Conservation (phyloP, 2,888 invertebrate species). For the Conchocele bisecta region DNA sequence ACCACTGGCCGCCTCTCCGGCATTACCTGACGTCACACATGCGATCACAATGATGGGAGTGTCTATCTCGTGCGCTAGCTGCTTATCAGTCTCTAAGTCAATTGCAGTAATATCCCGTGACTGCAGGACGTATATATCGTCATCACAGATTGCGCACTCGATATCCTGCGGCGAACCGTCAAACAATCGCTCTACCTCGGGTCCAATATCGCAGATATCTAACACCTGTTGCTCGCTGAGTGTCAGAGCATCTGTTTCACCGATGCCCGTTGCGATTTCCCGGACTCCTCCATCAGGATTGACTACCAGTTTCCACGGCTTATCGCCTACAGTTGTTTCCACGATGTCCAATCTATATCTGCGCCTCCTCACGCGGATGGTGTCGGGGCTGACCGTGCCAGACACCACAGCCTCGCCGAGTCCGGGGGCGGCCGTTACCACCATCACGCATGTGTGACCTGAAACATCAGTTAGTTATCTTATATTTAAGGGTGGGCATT, state of each 20-base stretch:
- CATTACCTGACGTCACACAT: slow-evolving; percentile 10
- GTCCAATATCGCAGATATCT: not conserved
- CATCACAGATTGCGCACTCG: slow-evolving; percentile 7
- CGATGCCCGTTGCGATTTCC: too few relatives aligned
- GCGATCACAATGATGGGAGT: slow-evolving; percentile 9
- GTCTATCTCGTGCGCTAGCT: slow-evolving; percentile 23
- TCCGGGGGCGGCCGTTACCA: slow-evolving; percentile 9
- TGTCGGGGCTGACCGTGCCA: slow-evolving; percentile 4
- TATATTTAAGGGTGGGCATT: too few relatives aligned
- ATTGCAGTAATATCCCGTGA: slow-evolving; percentile 8
- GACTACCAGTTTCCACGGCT: not conserved
- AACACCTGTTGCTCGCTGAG: too few relatives aligned
- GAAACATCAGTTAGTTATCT: too few relatives aligned
- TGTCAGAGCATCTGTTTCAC: too few relatives aligned
- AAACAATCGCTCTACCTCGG: not conserved
- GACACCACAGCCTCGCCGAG: slow-evolving; percentile 28
- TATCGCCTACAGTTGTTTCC: not conserved
- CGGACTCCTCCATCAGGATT: not conserved
- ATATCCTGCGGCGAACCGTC: slow-evolving; percentile 11
- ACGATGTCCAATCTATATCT: not conserved
- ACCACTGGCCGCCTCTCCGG: slow-evolving; percentile 14
- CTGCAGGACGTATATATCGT: slow-evolving; percentile 11
- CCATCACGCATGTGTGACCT: too few relatives aligned
- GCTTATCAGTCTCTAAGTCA: slow-evolving; percentile 16
- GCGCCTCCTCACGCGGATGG: not conserved